Percentiles rank a stretch among this genome's conserved stretches.
These are phyloP conservation scores for Cathartes aura DNA, from an alignment of 2,113 vertebrate genomes.

Conservation along the genomic window DNA sequence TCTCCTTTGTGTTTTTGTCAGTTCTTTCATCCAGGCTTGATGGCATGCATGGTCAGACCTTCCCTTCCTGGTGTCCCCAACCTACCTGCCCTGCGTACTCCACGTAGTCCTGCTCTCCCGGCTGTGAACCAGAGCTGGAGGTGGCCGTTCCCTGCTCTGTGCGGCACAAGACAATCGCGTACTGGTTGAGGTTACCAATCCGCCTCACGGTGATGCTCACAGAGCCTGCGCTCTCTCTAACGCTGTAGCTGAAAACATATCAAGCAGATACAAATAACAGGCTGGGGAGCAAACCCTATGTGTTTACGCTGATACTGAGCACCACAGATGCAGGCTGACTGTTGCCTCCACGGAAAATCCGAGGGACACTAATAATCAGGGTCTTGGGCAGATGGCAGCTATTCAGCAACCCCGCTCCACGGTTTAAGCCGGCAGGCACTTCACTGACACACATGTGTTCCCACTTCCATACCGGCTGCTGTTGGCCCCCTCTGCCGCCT, in stretches of 20 bases:
- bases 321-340: background rate
- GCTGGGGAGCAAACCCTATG: background rate
- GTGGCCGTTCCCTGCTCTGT: constrained; percentile 88
- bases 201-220: constrained; percentile 87
- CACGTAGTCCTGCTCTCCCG: constrained; percentile 88
- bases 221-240: constrained; percentile 87
- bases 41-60: accelerated
- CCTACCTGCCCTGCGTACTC: constrained; percentile 92
- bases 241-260: constrained; percentile 83
- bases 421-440: background rate
- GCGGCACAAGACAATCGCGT: constrained; percentile 90
- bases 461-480: background rate
- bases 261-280: background rate
- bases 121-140: constrained; percentile 70
- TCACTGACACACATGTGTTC: background rate
- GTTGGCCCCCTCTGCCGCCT: background rate
- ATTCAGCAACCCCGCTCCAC: background rate
- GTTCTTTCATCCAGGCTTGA: background rate
- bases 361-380: accelerated
- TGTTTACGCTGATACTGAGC: background rate
- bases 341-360: accelerated
- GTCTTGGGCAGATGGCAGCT: background rate
- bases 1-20: background rate
- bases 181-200: constrained; percentile 92
- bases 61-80: background rate